phyloP scores from a whole-genome alignment of 1,140 invertebrate species.

The Drosophila gunungcola region DNA sequence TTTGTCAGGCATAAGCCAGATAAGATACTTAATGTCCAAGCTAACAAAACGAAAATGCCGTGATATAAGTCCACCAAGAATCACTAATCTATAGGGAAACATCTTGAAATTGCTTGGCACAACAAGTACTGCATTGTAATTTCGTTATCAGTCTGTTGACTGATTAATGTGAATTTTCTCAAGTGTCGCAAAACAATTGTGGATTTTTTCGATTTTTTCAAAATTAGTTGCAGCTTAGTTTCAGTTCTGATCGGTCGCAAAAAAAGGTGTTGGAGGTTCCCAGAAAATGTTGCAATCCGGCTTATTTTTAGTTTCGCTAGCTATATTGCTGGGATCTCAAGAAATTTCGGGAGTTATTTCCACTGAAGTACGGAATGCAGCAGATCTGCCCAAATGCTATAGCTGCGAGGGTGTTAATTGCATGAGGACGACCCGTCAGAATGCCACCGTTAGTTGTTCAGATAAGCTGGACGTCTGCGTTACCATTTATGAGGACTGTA shows the following conservation, averaged over 20 bases:
- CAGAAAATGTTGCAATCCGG: constrained; percentile 18
- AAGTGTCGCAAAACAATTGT: constrained; percentile 38
- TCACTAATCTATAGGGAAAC: constrained; percentile 37
- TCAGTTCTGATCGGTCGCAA: constrained; percentile 32
- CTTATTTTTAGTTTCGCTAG: background rate
- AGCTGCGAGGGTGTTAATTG: constrained; percentile 78
- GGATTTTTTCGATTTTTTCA: constrained; percentile 14
- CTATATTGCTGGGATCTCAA: constrained; percentile 9
- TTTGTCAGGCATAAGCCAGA: constrained; percentile 18
- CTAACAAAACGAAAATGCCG: constrained; percentile 8
- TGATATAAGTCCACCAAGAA: constrained; percentile 20
- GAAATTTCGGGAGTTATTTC: constrained; percentile 3
- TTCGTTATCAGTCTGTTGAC: constrained; percentile 29
- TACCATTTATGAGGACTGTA: constrained; percentile 71
- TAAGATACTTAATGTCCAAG: constrained; percentile 32
- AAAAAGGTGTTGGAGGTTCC: constrained; percentile 17
- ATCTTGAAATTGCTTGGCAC: constrained; percentile 28
- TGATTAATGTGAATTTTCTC: constrained; percentile 42
- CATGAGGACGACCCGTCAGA: constrained; percentile 45
- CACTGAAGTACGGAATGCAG: constrained; percentile 5
- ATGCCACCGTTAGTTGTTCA: constrained; percentile 48
- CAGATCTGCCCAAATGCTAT: constrained; percentile 48
- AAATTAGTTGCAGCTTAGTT: constrained; percentile 20
- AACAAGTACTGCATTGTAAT: constrained; percentile 43
- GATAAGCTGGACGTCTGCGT: constrained; percentile 76